Evolutionary conservation across 1,140 invertebrate genomes (phyloP).

Genomic region (Hylyphantes graminicola): DNA sequence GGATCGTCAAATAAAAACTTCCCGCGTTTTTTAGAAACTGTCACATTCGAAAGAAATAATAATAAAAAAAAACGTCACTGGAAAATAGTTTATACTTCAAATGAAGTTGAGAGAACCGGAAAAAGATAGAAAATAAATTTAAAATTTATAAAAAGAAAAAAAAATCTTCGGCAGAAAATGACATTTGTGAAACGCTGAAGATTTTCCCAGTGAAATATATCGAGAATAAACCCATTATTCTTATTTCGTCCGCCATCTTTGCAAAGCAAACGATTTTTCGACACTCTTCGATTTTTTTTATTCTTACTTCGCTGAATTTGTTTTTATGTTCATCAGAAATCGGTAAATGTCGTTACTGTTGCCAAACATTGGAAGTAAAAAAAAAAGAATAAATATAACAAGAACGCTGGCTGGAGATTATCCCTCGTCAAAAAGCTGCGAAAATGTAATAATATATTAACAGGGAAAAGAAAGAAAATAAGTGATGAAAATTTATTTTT

Average conservation of each 20-base stretch:
- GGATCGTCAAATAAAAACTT: constrained; percentile 22
- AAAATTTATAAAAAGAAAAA: not conserved
- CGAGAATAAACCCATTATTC: constrained; percentile 33
- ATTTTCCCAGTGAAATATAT: not conserved
- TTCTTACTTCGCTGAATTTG: too few species aligned
- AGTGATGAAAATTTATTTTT: too few species aligned
- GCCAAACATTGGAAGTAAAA: too few species aligned
- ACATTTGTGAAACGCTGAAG: too few species aligned
- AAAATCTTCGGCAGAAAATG: not conserved
- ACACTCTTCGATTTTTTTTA: not conserved
- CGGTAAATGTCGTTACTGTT: too few species aligned
- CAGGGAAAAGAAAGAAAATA: too few species aligned
- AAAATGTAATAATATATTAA: too few species aligned
- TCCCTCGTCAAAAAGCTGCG: too few species aligned
- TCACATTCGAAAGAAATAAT: not conserved
- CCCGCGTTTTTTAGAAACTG: constrained; percentile 1
- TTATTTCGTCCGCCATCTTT: not conserved
- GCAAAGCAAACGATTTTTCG: constrained; percentile 8
- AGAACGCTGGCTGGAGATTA: too few species aligned
- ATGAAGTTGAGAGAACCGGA: not conserved
- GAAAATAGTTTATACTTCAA: constrained; percentile 24
- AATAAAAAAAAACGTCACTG: not conserved
- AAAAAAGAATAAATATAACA: too few species aligned
- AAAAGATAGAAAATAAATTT: not conserved
- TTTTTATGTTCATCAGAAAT: too few species aligned